These are phyloP conservation scores for Geotrypetes seraphini DNA, from an alignment of 2,797 vertebrate species.

Conservation along the genomic window DNA sequence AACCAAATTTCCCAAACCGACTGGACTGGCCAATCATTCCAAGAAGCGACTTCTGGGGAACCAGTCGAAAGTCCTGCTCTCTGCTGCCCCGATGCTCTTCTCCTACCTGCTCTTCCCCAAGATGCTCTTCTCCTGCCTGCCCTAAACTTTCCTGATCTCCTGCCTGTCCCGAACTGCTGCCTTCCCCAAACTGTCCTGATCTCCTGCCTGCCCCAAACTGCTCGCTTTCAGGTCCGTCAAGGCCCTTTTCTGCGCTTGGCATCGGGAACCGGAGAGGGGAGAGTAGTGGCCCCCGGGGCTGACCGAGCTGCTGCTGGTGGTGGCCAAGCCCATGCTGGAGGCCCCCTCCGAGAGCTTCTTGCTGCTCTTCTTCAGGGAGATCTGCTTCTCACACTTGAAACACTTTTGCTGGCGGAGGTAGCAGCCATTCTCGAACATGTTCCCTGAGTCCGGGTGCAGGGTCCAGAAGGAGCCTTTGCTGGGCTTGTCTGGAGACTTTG, in stretches of 20 bases:
- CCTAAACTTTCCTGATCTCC: too few species aligned
- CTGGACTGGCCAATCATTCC: too few species aligned
- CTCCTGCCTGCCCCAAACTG: too few species aligned
- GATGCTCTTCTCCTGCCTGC: too few species aligned
- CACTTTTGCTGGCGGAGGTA: constrained; percentile 91
- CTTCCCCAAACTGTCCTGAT: too few species aligned
- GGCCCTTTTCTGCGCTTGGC: constrained; percentile 79
- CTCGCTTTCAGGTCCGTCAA: constrained; percentile 80
- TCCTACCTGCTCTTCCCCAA: too few species aligned
- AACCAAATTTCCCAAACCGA: too few species aligned
- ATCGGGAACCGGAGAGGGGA: constrained; percentile 77
- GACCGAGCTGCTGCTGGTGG: constrained; percentile 65
- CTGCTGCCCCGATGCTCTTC: too few species aligned
- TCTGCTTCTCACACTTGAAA: constrained; percentile 85
- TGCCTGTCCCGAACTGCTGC: too few species aligned
- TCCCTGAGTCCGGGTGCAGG: constrained; percentile 89
- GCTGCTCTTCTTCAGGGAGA: constrained; percentile 60
- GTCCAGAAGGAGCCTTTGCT: constrained; percentile 95
- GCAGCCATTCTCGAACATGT: constrained; percentile 97
- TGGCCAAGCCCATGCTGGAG: constrained; percentile 13
- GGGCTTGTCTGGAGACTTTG: constrained; percentile 83
- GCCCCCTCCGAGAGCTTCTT: constrained; percentile 24
- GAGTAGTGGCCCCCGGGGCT: constrained; percentile 80
- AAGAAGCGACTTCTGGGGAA: too few species aligned
- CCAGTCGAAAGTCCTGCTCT: too few species aligned